Conservation (phyloP, 2,797 vertebrate genomes). For the Dromococcyx pavoninus region DNA sequence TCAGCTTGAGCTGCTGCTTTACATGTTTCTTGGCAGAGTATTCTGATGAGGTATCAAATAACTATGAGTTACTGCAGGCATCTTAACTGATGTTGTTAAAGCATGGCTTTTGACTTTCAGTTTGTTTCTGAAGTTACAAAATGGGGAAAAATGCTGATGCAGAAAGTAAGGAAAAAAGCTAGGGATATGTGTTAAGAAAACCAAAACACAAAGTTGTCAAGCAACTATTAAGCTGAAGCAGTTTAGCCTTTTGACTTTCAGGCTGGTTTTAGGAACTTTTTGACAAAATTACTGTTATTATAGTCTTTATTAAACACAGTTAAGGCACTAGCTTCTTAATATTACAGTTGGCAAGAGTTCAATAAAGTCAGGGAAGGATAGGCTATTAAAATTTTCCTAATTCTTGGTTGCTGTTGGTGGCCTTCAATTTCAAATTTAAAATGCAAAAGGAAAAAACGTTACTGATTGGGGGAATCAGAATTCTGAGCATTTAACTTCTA, state of each 20-base stretch:
- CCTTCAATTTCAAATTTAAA: not conserved
- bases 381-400: not conserved
- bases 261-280: not conserved
- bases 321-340: not conserved
- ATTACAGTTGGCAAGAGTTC: not conserved
- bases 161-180: not conserved
- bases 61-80: not conserved
- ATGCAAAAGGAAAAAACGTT: rapidly evolving
- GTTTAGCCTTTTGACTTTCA: not conserved
- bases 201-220: not conserved
- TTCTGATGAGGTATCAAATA: not conserved
- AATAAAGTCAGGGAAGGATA: not conserved
- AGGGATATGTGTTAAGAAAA: not conserved
- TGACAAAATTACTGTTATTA: not conserved
- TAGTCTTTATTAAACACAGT: not conserved
- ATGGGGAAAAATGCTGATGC: not conserved
- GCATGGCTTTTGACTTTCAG: not conserved
- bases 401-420: not conserved
- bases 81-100: not conserved
- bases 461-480: not conserved
- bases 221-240: not conserved
- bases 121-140: not conserved
- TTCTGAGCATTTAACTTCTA: not conserved
- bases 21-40: not conserved
- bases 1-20: not conserved